Percentiles rank a stretch among this genome's conserved stretches.
These are phyloP conservation scores for Cydia splendana DNA, from an alignment of 1,140 invertebrate species.

Conservation along the genomic window DNA sequence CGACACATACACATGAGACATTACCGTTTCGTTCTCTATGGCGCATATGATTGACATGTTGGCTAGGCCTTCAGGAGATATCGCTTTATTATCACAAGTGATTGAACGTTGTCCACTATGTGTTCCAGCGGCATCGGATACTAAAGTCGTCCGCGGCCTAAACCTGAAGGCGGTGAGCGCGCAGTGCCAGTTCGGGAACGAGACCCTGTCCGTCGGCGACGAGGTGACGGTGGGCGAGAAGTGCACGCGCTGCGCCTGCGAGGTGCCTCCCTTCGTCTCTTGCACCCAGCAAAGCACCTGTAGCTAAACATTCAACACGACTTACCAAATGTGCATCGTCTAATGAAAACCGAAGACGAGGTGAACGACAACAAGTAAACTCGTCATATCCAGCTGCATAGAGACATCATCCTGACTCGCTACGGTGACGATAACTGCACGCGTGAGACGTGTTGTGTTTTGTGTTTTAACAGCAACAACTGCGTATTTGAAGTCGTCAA, in stretches of 20 bases:
- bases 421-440: too few species aligned
- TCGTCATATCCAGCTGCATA: too few species aligned
- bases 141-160: slow-evolving; percentile 56
- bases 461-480: too few species aligned
- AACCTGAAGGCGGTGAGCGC: slow-evolving; percentile 54
- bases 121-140: slow-evolving; percentile 54
- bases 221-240: slow-evolving; percentile 62
- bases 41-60: too few species aligned
- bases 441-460: too few species aligned
- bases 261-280: slow-evolving; percentile 70
- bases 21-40: too few species aligned
- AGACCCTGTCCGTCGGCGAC: slow-evolving; percentile 68
- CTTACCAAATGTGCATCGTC: neutral
- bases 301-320: slow-evolving; percentile 19
- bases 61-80: too few species aligned
- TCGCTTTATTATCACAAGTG: neutral
- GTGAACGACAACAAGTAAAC: neutral
- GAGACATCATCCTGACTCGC: too few species aligned
- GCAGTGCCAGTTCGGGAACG: slow-evolving; percentile 70
- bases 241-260: slow-evolving; percentile 70
- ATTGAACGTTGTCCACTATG: neutral
- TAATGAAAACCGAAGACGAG: neutral
- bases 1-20: too few species aligned
- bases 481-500: too few species aligned
- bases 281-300: slow-evolving; percentile 57